Evolutionary conservation across 2,888 invertebrate species (phyloP).

Genomic region (Plebejus melissa): DNA sequence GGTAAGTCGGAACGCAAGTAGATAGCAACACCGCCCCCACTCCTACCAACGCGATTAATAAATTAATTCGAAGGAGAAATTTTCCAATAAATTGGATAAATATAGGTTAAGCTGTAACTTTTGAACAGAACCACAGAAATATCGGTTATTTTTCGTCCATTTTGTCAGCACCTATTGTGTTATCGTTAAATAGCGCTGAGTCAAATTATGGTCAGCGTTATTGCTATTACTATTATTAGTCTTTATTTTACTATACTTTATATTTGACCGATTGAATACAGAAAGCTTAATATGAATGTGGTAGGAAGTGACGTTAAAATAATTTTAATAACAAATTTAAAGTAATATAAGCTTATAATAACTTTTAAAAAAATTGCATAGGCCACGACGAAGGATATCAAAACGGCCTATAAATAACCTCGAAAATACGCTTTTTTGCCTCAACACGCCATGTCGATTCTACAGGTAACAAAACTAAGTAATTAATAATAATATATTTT

Average conservation of each 20-base stretch:
- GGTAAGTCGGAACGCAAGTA: too few relatives aligned
- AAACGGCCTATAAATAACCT: too few relatives aligned
- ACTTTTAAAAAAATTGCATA: too few relatives aligned
- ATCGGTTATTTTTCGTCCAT: neutral
- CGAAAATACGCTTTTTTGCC: too few relatives aligned
- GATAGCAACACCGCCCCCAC: too few relatives aligned
- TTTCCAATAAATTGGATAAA: neutral
- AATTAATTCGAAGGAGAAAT: neutral
- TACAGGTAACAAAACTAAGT: too few relatives aligned
- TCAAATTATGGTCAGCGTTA: conserved; percentile 3
- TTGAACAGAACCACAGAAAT: neutral
- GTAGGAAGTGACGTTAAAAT: too few relatives aligned
- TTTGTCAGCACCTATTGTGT: neutral
- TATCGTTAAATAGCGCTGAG: neutral
- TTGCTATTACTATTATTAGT: neutral
- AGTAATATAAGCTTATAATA: too few relatives aligned
- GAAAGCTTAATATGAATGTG: neutral
- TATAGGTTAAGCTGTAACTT: neutral
- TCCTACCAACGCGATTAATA: neutral
- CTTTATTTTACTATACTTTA: neutral
- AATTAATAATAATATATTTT: too few relatives aligned
- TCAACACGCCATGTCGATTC: too few relatives aligned
- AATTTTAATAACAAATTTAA: too few relatives aligned
- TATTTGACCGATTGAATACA: neutral
- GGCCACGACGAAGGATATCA: too few relatives aligned